Percentiles rank a stretch among this genome's conserved stretches.
Evolutionary conservation across 92 coral and sea anemone genomes (phyloP).

Genomic region (Palythoa grandis): DNA sequence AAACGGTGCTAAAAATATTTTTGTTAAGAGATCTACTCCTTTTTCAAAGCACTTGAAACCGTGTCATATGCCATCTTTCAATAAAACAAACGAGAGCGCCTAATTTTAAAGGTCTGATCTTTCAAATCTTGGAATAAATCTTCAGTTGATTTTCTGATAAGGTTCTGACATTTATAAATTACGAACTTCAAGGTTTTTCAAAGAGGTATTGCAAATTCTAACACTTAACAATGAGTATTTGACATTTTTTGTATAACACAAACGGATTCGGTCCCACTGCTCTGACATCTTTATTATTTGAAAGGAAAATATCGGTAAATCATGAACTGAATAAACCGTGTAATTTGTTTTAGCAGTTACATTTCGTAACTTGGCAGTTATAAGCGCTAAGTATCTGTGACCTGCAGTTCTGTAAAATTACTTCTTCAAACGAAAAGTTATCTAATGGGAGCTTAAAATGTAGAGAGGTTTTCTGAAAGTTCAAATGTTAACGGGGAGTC

Average conservation of each 20-base stretch:
- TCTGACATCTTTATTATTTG: neutral
- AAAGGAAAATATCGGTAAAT: neutral
- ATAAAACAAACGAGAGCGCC: neutral
- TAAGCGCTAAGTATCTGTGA: neutral
- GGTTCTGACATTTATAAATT: no score
- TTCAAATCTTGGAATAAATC: neutral
- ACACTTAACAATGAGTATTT: neutral
- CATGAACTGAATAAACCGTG: neutral
- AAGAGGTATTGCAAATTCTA: neutral
- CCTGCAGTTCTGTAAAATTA: conserved; percentile 6
- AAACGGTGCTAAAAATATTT: no score
- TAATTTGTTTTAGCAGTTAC: neutral
- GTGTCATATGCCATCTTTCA: neutral
- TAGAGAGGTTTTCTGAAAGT: conserved; percentile 1
- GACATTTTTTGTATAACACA: neutral
- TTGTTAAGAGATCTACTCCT: no score
- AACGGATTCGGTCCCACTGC: neutral
- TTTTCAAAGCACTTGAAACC: neutral
- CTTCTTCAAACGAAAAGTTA: neutral
- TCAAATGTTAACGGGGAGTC: neutral
- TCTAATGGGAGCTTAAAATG: neutral
- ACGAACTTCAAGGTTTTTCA: neutral
- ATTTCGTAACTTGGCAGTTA: conserved; percentile 6
- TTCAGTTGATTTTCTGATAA: no score
- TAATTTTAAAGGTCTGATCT: neutral